phyloP scores from a whole-genome alignment of 2,888 invertebrate species.

The Choristoneura rosaceana region DNA sequence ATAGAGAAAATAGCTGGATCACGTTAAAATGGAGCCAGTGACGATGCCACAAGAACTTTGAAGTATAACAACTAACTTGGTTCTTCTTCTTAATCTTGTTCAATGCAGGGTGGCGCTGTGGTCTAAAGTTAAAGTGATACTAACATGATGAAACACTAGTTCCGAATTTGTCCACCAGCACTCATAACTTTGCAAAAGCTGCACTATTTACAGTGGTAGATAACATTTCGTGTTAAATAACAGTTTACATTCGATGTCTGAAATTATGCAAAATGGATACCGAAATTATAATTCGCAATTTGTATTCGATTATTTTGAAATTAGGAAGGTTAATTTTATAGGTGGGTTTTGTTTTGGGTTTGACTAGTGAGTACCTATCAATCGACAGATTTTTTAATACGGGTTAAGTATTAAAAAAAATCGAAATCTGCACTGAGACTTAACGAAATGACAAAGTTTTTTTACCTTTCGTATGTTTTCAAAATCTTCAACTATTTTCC shows the following conservation, averaged over 20 bases:
- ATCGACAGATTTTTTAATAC: neutral
- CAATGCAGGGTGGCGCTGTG: neutral
- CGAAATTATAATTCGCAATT: conserved; percentile 39
- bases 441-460: no score
- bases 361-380: neutral
- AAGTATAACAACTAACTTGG: neutral
- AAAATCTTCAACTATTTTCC: no score
- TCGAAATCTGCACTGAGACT: no score
- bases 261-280: conserved; percentile 58
- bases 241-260: conserved; percentile 56
- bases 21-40: neutral
- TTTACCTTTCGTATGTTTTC: no score
- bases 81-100: neutral
- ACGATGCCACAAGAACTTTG: neutral
- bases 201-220: conserved; percentile 55
- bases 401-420: neutral
- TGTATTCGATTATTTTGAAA: conserved; percentile 17
- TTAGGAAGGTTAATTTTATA: conserved; percentile 13
- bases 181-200: conserved; percentile 10
- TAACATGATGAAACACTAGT: neutral
- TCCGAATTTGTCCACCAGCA: conserved; percentile 6
- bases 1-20: neutral
- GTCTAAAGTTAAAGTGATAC: neutral
- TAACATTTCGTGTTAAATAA: conserved; percentile 66
- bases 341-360: conserved; percentile 2